Evolutionary conservation across 64 coral and sea anemone species (phyloP).

Genomic region (Trachythela sp.): DNA sequence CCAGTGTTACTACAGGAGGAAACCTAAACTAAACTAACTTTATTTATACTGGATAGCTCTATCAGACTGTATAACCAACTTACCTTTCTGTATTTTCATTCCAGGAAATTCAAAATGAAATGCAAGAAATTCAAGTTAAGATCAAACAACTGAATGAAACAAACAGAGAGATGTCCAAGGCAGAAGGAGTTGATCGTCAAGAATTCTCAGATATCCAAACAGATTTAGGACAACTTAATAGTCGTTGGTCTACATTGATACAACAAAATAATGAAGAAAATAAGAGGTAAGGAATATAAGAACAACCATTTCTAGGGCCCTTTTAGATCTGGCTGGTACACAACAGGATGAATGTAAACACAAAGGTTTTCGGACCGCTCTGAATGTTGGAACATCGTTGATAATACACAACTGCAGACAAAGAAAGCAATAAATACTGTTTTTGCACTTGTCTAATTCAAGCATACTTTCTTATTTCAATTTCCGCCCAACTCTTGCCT

Average conservation of each 20-base stretch:
- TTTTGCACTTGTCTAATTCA: no score
- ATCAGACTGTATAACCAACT: neutral
- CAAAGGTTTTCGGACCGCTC: no score
- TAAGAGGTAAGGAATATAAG: conserved; percentile 14
- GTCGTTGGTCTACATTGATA: neutral
- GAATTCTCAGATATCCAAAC: conserved; percentile 16
- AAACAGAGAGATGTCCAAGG: neutral
- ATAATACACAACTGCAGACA: no score
- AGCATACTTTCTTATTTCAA: no score
- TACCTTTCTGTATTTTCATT: neutral
- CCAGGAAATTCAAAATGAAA: neutral
- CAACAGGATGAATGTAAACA: no score
- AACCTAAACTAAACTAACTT: no score
- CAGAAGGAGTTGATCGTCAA: conserved; percentile 7
- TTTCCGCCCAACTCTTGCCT: no score
- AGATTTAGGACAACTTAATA: neutral
- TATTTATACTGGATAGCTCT: no score
- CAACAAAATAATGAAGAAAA: neutral
- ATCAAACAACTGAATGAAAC: neutral
- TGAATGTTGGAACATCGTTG: no score
- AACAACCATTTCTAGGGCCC: no score
- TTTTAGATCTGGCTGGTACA: no score
- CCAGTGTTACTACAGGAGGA: neutral
- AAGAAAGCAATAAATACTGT: no score
- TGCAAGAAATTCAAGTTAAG: neutral